Percentiles rank a stretch among this genome's conserved stretches.
Evolutionary conservation across 1,140 invertebrate species (phyloP).

Genomic region (Mya arenaria): DNA sequence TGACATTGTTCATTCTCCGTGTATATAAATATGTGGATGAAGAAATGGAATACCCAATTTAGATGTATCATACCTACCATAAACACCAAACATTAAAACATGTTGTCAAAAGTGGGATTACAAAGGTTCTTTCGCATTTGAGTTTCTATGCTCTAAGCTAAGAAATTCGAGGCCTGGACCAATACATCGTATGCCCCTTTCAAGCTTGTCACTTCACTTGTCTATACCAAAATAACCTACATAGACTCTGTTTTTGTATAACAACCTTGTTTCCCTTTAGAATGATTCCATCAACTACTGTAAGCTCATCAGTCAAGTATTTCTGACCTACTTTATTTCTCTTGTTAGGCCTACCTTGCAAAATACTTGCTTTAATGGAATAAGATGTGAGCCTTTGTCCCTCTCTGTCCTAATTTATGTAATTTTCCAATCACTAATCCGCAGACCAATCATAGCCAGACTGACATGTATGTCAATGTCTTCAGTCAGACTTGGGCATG

Average conservation of each 20-base stretch:
- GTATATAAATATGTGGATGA: no score
- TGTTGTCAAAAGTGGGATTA: no score
- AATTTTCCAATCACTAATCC: background rate
- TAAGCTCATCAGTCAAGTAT: background rate
- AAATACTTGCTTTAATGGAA: background rate
- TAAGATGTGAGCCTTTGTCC: background rate
- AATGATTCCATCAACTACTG: slow-evolving; percentile 5
- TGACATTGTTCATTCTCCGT: no score
- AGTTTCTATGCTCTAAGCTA: background rate
- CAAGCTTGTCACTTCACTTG: slow-evolving; percentile 21
- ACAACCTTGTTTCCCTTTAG: slow-evolving; percentile 29
- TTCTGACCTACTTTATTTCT: background rate
- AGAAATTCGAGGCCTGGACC: slow-evolving; percentile 43
- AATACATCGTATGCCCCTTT: slow-evolving; percentile 16
- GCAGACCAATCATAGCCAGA: background rate
- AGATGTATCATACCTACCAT: no score
- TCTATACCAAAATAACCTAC: slow-evolving; percentile 35
- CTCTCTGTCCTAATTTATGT: background rate
- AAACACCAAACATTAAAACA: no score
- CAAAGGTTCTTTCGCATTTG: background rate
- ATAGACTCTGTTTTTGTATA: slow-evolving; percentile 16
- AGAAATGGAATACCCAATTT: no score
- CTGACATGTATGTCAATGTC: background rate
- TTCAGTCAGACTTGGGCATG: background rate
- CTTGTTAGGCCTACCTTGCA: background rate